Conservation (phyloP, 2,797 vertebrate species). For the Artibeus jamaicensis region DNA sequence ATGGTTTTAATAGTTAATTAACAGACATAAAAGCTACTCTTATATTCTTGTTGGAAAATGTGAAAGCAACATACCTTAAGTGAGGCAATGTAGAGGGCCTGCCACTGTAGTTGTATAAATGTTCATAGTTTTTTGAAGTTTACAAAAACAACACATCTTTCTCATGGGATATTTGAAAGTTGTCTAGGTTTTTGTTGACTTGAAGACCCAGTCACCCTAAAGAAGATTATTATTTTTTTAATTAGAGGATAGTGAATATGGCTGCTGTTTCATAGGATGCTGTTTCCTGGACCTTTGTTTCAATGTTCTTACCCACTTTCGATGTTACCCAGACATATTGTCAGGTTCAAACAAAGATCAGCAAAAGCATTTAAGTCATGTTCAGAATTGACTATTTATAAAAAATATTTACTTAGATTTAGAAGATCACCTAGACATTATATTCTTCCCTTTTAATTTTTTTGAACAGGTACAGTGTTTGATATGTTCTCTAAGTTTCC, state of each 20-base stretch:
- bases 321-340: neutral
- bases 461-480: neutral
- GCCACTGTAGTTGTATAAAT: neutral
- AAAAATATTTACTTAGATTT: neutral
- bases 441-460: neutral
- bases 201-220: neutral
- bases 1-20: neutral
- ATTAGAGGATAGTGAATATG: neutral
- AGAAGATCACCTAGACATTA: neutral
- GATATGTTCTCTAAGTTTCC: neutral
- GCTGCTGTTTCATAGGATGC: neutral
- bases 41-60: conserved; percentile 5
- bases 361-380: neutral
- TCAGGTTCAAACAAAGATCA: neutral
- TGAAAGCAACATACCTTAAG: conserved; percentile 18
- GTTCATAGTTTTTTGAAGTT: neutral
- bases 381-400: neutral
- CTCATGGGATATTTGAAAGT: neutral
- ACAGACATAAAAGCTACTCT: conserved; percentile 11
- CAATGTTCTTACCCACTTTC: neutral
- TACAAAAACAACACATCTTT: neutral
- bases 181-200: neutral
- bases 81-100: neutral
- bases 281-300: neutral
- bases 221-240: neutral